phyloP scores from a whole-genome alignment of 1,140 invertebrate species.

The Mycetomoellerius zeteki region DNA sequence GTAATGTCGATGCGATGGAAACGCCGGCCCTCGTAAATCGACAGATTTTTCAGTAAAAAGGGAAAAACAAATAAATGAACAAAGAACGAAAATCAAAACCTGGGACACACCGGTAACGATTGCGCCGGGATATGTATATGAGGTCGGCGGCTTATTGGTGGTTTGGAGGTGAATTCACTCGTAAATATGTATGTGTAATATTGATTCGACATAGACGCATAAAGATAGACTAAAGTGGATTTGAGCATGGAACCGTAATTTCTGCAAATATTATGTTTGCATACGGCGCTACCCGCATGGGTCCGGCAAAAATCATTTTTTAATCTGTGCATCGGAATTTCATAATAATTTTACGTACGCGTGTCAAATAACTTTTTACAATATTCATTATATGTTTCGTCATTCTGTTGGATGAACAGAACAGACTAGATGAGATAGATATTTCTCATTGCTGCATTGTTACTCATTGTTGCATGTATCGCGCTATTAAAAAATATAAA shows the following conservation, averaged over 20 bases:
- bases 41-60: slow-evolving; percentile 77
- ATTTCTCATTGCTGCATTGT: neutral
- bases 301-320: slow-evolving; percentile 68
- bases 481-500: too few species aligned
- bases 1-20: slow-evolving; percentile 84
- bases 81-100: slow-evolving; percentile 77
- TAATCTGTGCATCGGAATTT: slow-evolving; percentile 19
- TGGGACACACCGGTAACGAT: slow-evolving; percentile 68
- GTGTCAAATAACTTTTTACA: slow-evolving; percentile 15
- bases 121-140: slow-evolving; percentile 75
- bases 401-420: neutral
- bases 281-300: slow-evolving; percentile 24
- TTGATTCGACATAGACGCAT: slow-evolving; percentile 78
- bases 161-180: slow-evolving; percentile 75
- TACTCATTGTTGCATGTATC: too few species aligned
- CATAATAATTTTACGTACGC: slow-evolving; percentile 53
- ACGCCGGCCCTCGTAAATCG: slow-evolving; percentile 82
- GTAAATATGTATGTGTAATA: slow-evolving; percentile 77
- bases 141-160: slow-evolving; percentile 76
- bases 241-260: slow-evolving; percentile 75
- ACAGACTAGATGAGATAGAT: neutral
- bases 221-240: slow-evolving; percentile 77
- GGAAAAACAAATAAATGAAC: slow-evolving; percentile 76
- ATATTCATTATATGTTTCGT: slow-evolving; percentile 19
- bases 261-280: slow-evolving; percentile 76